Conservation (phyloP, 1,140 invertebrate genomes). For the Parasteatoda tepidariorum region DNA sequence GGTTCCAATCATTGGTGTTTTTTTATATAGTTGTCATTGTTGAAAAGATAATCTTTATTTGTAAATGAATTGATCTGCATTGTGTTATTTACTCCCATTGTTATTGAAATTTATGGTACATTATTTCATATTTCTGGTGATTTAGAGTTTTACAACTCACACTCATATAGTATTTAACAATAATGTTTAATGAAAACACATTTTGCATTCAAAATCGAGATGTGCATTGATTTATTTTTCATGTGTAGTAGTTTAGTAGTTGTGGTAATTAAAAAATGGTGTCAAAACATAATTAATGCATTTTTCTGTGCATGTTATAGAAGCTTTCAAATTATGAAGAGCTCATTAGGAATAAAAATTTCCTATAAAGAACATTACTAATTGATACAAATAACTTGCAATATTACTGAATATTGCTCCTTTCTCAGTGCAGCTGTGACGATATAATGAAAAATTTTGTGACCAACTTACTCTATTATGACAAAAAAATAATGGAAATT, state of each 20-base stretch:
- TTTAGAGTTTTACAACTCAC: conserved; percentile 54
- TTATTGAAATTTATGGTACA: conserved; percentile 49
- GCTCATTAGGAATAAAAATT: conserved; percentile 51
- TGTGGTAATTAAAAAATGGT: conserved; percentile 48
- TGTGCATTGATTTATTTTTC: conserved; percentile 43
- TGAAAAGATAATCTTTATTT: conserved; percentile 49
- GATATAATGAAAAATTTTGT: conserved; percentile 17
- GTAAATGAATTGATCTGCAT: conserved; percentile 47
- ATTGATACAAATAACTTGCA: conserved; percentile 25
- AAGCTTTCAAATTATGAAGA: conserved; percentile 45
- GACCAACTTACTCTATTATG: conserved; percentile 45
- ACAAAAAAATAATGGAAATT: conserved; percentile 26
- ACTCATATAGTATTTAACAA: conserved; percentile 46
- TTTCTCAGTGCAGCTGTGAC: conserved; percentile 35
- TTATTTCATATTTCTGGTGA: conserved; percentile 56
- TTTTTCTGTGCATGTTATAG: conserved; percentile 17
- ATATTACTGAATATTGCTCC: conserved; percentile 18
- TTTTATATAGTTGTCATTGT: conserved; percentile 57
- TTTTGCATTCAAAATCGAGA: conserved; percentile 34
- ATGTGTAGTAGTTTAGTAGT: conserved; percentile 55
- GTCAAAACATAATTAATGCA: conserved; percentile 47
- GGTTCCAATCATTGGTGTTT: conserved; percentile 33
- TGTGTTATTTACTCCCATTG: conserved; percentile 41
- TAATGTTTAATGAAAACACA: conserved; percentile 22
- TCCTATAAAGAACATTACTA: conserved; percentile 45